Evolutionary conservation across 2,113 vertebrate genomes (phyloP).

Genomic region (Microcebus murinus): DNA sequence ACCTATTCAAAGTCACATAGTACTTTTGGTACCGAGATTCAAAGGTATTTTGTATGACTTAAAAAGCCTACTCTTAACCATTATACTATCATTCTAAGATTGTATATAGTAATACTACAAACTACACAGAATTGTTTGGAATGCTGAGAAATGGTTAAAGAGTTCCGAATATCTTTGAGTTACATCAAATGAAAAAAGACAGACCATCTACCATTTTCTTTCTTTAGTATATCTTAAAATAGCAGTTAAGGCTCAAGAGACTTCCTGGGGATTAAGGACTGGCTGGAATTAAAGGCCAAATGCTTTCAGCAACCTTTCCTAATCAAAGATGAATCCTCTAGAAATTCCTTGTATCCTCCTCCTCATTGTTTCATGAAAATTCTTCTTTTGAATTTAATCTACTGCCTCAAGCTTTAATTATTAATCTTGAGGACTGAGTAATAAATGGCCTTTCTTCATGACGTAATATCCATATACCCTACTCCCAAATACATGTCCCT

Average conservation of each 20-base stretch:
- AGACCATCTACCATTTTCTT: background rate
- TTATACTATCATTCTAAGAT: background rate
- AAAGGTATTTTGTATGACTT: background rate
- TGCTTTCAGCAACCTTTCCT: constrained; percentile 70
- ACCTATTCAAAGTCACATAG: background rate
- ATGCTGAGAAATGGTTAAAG: constrained; percentile 49
- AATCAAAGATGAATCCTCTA: constrained; percentile 78
- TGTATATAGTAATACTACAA: constrained; percentile 39
- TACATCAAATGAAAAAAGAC: background rate
- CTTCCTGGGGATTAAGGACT: constrained; percentile 74
- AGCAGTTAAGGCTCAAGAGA: constrained; percentile 44
- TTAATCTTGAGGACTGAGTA: background rate
- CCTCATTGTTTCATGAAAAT: constrained; percentile 66
- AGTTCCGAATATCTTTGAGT: background rate
- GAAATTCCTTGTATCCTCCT: constrained; percentile 73
- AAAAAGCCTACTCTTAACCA: background rate
- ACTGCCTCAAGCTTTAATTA: constrained; percentile 57
- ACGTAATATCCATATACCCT: background rate
- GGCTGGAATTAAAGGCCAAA: constrained; percentile 70
- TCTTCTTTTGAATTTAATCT: constrained; percentile 60
- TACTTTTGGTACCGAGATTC: background rate
- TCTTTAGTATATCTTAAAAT: constrained; percentile 58
- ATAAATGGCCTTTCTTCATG: background rate
- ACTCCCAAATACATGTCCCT: background rate
- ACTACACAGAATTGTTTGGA: constrained; percentile 49